phyloP scores from a whole-genome alignment of 2,888 invertebrate genomes.

The Podabrus alpinus region DNA sequence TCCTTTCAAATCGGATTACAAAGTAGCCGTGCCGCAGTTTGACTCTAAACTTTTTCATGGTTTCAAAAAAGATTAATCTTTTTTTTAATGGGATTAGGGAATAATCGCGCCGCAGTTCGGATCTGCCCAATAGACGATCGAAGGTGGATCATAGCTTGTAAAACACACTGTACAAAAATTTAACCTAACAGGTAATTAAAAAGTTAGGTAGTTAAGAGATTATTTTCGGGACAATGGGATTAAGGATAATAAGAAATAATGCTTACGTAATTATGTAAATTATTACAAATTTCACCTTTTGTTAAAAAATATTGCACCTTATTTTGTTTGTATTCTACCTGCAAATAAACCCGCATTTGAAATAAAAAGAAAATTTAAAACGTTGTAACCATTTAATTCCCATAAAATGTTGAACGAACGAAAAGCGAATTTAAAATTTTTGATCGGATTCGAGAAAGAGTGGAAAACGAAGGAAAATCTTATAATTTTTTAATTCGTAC shows the following conservation, averaged over 20 bases:
- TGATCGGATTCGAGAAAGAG: not conserved
- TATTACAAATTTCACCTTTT: not conserved
- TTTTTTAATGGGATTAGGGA: too few relatives aligned
- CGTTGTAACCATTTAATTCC: not conserved
- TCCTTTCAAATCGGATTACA: too few relatives aligned
- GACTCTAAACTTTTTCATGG: too few relatives aligned
- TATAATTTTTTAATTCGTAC: not conserved
- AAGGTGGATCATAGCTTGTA: not conserved
- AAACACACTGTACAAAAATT: not conserved
- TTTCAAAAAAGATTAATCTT: too few relatives aligned
- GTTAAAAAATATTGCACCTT: not conserved
- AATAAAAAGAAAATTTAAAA: not conserved
- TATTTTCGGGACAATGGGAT: not conserved
- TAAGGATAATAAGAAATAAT: not conserved
- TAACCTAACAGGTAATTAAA: not conserved
- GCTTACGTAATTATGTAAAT: not conserved
- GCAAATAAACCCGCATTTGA: not conserved
- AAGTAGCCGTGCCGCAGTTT: too few relatives aligned
- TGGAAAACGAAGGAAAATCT: not conserved
- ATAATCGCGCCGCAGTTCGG: too few relatives aligned
- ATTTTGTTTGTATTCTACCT: too few relatives aligned
- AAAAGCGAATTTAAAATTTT: not conserved
- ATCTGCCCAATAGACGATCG: too few relatives aligned
- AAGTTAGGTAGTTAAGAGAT: not conserved
- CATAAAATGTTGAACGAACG: not conserved